phyloP scores from a whole-genome alignment of 1,140 invertebrate species.

The Colletes latitarsis region DNA sequence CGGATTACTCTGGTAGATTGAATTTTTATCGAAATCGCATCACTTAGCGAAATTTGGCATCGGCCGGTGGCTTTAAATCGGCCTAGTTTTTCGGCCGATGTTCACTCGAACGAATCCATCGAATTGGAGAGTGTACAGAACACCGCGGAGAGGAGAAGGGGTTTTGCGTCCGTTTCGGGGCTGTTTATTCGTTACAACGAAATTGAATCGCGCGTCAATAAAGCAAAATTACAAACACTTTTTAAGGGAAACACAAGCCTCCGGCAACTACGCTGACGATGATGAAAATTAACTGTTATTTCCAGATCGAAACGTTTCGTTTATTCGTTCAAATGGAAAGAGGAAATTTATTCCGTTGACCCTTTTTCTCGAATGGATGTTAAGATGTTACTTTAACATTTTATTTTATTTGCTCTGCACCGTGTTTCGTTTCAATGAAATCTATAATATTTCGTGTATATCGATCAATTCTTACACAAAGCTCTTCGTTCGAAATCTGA shows the following conservation, averaged over 20 bases:
- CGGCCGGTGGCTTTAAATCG: conserved; percentile 46
- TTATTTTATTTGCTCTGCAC: too few relatives aligned
- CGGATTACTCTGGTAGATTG: conserved; percentile 37
- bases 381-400: too few relatives aligned
- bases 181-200: conserved; percentile 67
- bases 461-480: too few relatives aligned
- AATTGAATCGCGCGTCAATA: conserved; percentile 73
- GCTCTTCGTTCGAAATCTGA: too few relatives aligned
- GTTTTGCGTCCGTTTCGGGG: background rate
- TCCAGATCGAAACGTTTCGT: conserved; percentile 1
- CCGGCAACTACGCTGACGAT: too few relatives aligned
- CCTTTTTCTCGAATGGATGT: too few relatives aligned
- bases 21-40: conserved; percentile 37
- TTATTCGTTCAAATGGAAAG: too few relatives aligned
- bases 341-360: background rate
- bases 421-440: too few relatives aligned
- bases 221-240: conserved; percentile 66
- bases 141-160: background rate
- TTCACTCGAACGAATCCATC: conserved; percentile 49
- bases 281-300: conserved; percentile 50
- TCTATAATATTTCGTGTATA: too few relatives aligned
- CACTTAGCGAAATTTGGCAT: conserved; percentile 29
- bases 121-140: conserved; percentile 30
- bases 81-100: conserved; percentile 53
- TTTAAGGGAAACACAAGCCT: conserved; percentile 32